Conservation (phyloP, 2,888 invertebrate species). For the Eupithecia inturbata region DNA sequence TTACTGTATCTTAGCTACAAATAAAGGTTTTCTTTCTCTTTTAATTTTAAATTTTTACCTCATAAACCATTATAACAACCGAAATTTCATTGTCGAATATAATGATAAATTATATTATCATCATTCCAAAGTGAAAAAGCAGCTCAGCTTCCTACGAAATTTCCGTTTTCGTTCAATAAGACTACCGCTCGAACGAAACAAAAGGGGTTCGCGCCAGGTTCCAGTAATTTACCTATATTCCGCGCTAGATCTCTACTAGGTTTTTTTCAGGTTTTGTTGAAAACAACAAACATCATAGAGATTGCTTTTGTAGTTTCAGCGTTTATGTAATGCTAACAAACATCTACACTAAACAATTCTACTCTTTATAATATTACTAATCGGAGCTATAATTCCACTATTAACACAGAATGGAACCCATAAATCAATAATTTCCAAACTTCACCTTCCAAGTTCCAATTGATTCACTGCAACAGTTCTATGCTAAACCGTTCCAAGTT, state of each 20-base stretch:
- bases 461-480: background rate
- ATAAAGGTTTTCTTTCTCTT: too few relatives aligned
- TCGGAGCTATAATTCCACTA: background rate
- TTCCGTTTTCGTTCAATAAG: too few relatives aligned
- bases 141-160: too few relatives aligned
- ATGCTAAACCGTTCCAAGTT: background rate
- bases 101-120: too few relatives aligned
- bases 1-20: too few relatives aligned
- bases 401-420: background rate
- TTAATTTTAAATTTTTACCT: too few relatives aligned
- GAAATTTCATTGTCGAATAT: too few relatives aligned
- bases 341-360: background rate
- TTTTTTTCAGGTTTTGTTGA: background rate
- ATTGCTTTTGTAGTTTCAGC: background rate
- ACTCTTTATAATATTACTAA: background rate
- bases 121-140: too few relatives aligned
- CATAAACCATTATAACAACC: too few relatives aligned
- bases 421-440: conserved; percentile 1
- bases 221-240: too few relatives aligned
- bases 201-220: too few relatives aligned
- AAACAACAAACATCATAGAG: background rate
- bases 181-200: too few relatives aligned
- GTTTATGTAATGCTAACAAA: background rate
- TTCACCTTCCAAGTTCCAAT: background rate
- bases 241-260: background rate